phyloP scores from a whole-genome alignment of 2,113 vertebrate species.

The Chascanopsetta lugubris region DNA sequence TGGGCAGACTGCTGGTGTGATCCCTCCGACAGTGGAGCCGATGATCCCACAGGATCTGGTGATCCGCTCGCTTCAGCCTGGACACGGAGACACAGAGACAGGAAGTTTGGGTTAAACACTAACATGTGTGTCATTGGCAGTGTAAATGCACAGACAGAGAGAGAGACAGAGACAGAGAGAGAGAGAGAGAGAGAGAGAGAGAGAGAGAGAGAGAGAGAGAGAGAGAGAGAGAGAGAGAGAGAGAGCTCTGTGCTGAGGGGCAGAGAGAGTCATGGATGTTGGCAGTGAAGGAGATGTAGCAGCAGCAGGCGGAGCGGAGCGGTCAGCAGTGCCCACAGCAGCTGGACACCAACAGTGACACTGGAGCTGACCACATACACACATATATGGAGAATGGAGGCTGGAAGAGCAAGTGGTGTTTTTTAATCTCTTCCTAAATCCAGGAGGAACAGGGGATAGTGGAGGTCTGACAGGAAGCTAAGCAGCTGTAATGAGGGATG shows the following conservation, averaged over 20 bases:
- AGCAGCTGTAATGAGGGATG: constrained; percentile 10
- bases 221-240: constrained; percentile 34
- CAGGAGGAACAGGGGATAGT: constrained; percentile 6
- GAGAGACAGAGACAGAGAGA: too few species aligned
- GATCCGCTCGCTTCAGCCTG: constrained; percentile 91
- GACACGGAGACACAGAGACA: not conserved
- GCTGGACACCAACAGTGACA: constrained; percentile 43
- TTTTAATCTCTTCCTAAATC: constrained; percentile 36
- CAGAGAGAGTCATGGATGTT: constrained; percentile 43
- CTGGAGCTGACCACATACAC: constrained; percentile 38
- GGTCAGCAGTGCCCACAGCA: constrained; percentile 47
- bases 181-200: constrained; percentile 17
- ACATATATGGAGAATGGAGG: constrained; percentile 31
- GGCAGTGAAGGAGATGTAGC: constrained; percentile 55
- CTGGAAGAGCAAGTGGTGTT: constrained; percentile 40
- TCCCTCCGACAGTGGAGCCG: constrained; percentile 83
- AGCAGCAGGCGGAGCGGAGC: constrained; percentile 35
- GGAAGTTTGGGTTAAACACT: too few species aligned
- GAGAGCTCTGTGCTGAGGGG: constrained; percentile 46
- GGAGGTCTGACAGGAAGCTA: constrained; percentile 42
- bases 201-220: constrained; percentile 46
- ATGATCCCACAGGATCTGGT: constrained; percentile 92
- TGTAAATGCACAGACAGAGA: too few species aligned
- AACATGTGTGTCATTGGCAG: too few species aligned
- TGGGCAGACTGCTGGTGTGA: constrained; percentile 88